Evolutionary conservation across 92 coral and sea anemone genomes (phyloP).

Genomic region (Heliopora coerulea): DNA sequence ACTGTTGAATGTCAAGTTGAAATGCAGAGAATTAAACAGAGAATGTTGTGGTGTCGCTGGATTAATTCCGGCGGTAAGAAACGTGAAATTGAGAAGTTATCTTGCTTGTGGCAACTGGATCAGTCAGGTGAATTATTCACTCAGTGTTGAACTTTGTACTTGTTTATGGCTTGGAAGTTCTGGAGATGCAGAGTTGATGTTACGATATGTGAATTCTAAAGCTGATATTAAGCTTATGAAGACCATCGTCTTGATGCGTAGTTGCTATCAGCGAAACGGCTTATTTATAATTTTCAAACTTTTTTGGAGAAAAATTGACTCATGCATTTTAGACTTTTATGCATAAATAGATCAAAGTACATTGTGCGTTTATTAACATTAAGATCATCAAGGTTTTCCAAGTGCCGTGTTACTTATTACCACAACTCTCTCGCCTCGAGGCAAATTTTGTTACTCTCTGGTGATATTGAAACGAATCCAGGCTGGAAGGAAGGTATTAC

Average conservation of each 20-base stretch:
- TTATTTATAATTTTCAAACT: slow-evolving; percentile 9
- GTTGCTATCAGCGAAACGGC: slow-evolving; percentile 18
- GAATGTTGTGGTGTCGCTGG: slow-evolving; percentile 14
- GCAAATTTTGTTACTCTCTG: slow-evolving; percentile 32
- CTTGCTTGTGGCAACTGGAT: slow-evolving; percentile 10
- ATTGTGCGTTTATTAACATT: slow-evolving; percentile 21
- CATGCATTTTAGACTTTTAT: slow-evolving; percentile 15
- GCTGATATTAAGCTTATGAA: slow-evolving; percentile 3
- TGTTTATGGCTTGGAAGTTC: slow-evolving; percentile 20
- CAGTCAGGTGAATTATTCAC: slow-evolving; percentile 33
- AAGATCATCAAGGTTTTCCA: slow-evolving; percentile 42
- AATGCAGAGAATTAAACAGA: slow-evolving; percentile 10
- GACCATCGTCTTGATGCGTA: neutral
- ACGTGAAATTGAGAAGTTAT: slow-evolving; percentile 18
- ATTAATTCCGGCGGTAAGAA: neutral
- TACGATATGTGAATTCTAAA: slow-evolving; percentile 13
- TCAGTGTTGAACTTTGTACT: slow-evolving; percentile 11
- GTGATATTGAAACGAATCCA: too few relatives aligned
- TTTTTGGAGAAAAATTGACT: slow-evolving; percentile 18
- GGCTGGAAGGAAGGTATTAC: slow-evolving; percentile 34
- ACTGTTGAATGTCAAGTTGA: too few relatives aligned
- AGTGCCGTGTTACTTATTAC: slow-evolving; percentile 31
- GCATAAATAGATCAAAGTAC: slow-evolving; percentile 18
- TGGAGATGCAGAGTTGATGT: neutral
- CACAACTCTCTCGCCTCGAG: slow-evolving; percentile 35